Base-by-base conservation (phyloP, 2,113 vertebrate species). In the Myotis davidii region DNA sequence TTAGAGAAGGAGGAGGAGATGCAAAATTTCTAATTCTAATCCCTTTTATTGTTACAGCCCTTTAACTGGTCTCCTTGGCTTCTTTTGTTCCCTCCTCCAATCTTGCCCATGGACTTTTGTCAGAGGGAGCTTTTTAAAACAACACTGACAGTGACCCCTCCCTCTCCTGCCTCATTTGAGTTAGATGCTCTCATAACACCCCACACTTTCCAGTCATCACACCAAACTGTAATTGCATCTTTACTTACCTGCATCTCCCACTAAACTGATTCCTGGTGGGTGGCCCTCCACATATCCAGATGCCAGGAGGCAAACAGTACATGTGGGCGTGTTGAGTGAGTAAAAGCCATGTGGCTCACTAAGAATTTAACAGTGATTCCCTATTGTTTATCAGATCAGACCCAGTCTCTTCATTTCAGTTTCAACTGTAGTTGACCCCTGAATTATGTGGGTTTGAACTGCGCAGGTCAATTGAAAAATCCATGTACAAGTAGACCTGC, bases 21-120 rank as follows among this genome's bases (percentile, higher is more conserved):
- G 69, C 39, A 34, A 39, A 82, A 17, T 50, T 27, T 56, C 74
- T 74, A n/a, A 56, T 86, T 94, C 39, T 73, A 37, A 93, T 78
- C 25, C n/a, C 73, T 16, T 54, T 0, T 52, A 11, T 73, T 76
- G 42, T 34, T 34, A 18, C 12, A 29, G 54, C 32, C 20, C 16
- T 56, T 64, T 73, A 11, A 37, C 5, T 23, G 17, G 45, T 67
- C 54, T 87, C 50, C 39, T 34, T 32, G 72, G 12, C 45, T 64
- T 52, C 48, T 82, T 18, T 83, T 21, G 67, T 88, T 52, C 10
- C 59, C 45, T 72, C 29, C 27, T 85, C 6, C 1, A 65, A 0
- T 77, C n/a, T 76, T 88, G 42, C 64, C 17, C 29, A 32, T n/a
- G 50, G 78, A 61, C 42, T 73, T 90, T 50, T 32, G 13, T 85